Base-by-base conservation (phyloP, 2,888 invertebrate genomes). In the Ormyrus nitidulus region DNA sequence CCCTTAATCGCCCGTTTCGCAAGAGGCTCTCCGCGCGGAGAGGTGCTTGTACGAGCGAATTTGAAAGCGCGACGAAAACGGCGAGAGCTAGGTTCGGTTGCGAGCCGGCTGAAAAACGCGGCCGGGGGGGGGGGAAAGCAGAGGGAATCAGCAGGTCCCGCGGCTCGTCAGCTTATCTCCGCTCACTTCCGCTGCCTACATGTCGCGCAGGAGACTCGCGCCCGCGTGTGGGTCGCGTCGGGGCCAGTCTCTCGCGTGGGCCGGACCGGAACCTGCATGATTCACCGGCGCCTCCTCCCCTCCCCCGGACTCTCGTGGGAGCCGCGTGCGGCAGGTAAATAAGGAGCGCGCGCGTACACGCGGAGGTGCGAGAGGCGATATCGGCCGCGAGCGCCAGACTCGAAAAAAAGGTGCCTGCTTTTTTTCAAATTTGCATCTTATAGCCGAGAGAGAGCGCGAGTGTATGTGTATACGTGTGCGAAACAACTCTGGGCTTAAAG, bases 221-320 rank as follows among this genome's bases (percentile, higher is more conserved):
- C 59, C 66, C 53, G 66, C 44, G 76, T 56, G 77, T 75, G 74
- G 77, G 81, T 78, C 76, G 78, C 73, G 83, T 82, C 84, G 82
- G 70, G 77, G 82, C 34, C 34, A 3, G 34, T 34, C 34, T 34
- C 34, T 2, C 85, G 89, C 89, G 90, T 90, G 89, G 90, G 90
- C 85, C 87, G 90, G 89, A 90, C 90, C 89, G 89, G 89, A 90
- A 90, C 89, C 85, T 85, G 87, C 85, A 89, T 90, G 90, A 90
- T 89, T 90, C 89, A 89, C 87, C 77, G 70, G 56, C 54, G 58
- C 19, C 86, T 85, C 83, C 85, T 82, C 84, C 84, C 56, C 69
- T 53, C 34, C 19, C 61, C 64, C 34, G n/a, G 53, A 46, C 46
- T 3, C 7, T 44, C 11, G 9, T 72, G 62, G 72, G 72, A 72